Conservation (phyloP, 2,888 invertebrate genomes). For the Leptopterna dolabrata region DNA sequence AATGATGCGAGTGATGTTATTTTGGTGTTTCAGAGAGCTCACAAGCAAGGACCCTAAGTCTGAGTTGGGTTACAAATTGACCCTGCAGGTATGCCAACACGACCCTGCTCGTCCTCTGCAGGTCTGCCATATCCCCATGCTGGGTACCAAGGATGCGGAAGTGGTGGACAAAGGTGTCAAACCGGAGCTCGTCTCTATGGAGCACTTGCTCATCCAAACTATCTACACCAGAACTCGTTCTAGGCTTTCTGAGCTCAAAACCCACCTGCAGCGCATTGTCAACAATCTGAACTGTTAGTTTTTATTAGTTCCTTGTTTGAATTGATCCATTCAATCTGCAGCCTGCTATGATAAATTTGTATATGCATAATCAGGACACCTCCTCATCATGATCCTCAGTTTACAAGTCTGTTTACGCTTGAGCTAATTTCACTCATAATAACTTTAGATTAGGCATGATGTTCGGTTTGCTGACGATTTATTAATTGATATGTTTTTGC, state of each 20-base stretch:
- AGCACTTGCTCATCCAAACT: constrained; percentile 92
- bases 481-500: not conserved
- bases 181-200: constrained; percentile 94
- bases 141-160: constrained; percentile 78
- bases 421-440: too few species aligned
- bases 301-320: not conserved
- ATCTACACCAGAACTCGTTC: constrained; percentile 92
- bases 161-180: constrained; percentile 83
- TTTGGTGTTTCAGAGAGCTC: constrained; percentile 68
- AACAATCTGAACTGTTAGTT: constrained; percentile 77
- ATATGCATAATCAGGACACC: too few species aligned
- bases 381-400: too few species aligned
- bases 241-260: constrained; percentile 83
- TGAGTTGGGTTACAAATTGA: constrained; percentile 88
- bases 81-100: constrained; percentile 87
- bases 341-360: too few species aligned
- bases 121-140: constrained; percentile 76
- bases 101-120: constrained; percentile 82
- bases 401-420: too few species aligned
- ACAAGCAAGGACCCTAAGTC: constrained; percentile 80
- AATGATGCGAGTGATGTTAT: not conserved
- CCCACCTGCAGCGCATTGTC: constrained; percentile 77
- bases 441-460: too few species aligned
- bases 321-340: not conserved
- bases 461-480: too few species aligned